A percentile compares a stretch with the other conserved stretches of the same genome.
These are phyloP conservation scores for Mormyrus lacerda DNA, from an alignment of 2,113 vertebrate genomes.

Conservation along the genomic window DNA sequence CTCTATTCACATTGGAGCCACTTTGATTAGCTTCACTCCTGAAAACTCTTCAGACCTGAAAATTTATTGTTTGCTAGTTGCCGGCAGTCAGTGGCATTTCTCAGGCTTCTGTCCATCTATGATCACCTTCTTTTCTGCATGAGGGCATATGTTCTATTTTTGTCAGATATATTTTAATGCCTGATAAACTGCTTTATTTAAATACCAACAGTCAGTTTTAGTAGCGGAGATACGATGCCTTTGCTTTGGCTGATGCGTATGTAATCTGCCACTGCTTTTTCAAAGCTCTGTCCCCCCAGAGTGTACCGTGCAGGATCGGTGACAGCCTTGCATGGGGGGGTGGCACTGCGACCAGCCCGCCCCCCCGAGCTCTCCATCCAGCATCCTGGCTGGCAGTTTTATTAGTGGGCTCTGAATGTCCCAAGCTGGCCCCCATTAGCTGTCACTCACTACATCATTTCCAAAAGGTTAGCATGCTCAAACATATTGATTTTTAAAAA, in stretches of 20 bases:
- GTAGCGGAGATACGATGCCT: neutral
- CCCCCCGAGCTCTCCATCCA: slow-evolving; percentile 18
- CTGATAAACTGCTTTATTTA: neutral
- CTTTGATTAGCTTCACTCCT: neutral
- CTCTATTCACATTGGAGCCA: neutral
- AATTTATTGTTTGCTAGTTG: neutral
- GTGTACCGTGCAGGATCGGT: neutral
- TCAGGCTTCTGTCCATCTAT: neutral
- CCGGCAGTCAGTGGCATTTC: neutral
- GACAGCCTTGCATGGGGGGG: neutral
- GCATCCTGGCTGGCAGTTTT: slow-evolving; percentile 53
- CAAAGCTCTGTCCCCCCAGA: neutral
- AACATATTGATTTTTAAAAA: slow-evolving; percentile 59
- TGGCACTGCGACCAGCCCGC: neutral
- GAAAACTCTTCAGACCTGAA: neutral
- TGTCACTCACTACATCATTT: slow-evolving; percentile 34
- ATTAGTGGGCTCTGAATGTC: slow-evolving; percentile 46
- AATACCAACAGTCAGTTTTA: neutral
- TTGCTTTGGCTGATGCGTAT: neutral
- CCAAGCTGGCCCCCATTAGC: slow-evolving; percentile 48
- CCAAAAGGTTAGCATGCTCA: slow-evolving; percentile 60
- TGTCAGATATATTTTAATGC: neutral
- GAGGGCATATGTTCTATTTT: no score
- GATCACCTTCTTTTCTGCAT: neutral
- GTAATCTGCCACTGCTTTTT: neutral